A percentile compares a stretch with the other conserved stretches of the same genome.
phyloP scores from a whole-genome alignment of 2,888 invertebrate species.

The Dichetophora obliterata region DNA sequence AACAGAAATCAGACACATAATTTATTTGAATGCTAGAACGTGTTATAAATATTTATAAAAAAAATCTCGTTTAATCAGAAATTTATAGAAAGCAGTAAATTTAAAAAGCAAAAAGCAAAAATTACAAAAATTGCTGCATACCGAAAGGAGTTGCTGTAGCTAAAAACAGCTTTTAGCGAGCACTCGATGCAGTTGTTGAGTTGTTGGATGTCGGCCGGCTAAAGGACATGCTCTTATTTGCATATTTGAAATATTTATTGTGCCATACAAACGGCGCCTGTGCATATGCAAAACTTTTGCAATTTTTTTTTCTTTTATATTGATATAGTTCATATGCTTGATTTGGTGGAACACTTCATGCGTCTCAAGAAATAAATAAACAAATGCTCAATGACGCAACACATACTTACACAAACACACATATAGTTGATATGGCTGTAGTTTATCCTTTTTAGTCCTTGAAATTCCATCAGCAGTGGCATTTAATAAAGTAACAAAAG shows the following conservation, averaged over 20 bases:
- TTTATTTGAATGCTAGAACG: conserved; percentile 12
- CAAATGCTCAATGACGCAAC: neutral
- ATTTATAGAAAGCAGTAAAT: neutral
- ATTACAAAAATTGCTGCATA: conserved; percentile 19
- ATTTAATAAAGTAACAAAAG: conserved; percentile 4
- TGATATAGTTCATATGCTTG: conserved; percentile 24
- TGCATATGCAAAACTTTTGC: conserved; percentile 22
- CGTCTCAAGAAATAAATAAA: conserved; percentile 11
- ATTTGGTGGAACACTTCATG: conserved; percentile 2
- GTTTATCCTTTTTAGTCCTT: conserved; percentile 20
- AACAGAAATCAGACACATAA: conserved; percentile 25
- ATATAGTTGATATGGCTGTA: neutral
- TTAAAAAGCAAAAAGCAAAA: conserved; percentile 1
- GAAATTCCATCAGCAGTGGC: conserved; percentile 20
- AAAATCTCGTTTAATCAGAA: too few species aligned
- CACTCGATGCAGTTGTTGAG: neutral
- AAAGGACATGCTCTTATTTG: neutral
- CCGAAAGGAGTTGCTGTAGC: neutral
- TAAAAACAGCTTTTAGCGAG: neutral
- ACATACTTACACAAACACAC: neutral
- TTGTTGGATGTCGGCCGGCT: too few species aligned
- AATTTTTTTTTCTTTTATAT: neutral
- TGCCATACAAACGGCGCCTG: conserved; percentile 1
- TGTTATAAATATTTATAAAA: conserved; percentile 16
- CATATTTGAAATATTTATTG: conserved; percentile 33